Evolutionary conservation across 2,888 invertebrate species (phyloP).

Genomic region (Pycnomerus fuliginosus): DNA sequence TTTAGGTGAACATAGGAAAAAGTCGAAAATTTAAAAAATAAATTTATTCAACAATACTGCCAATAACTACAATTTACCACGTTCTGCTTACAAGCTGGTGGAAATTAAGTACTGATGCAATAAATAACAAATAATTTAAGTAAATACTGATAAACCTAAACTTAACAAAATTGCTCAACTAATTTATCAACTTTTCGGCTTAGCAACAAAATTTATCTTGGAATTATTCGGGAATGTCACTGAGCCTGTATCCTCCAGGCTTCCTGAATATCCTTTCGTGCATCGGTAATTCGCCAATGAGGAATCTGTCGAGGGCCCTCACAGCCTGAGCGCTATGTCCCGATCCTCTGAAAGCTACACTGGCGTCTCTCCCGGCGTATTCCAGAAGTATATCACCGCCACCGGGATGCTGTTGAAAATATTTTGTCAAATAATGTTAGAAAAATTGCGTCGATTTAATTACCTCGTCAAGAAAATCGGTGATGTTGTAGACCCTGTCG

Average conservation of each 20-base stretch:
- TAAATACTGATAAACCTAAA: no score
- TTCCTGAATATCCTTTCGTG: constrained; percentile 72
- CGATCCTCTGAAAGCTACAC: constrained; percentile 75
- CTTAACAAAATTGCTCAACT: no score
- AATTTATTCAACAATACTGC: no score
- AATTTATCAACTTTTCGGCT: no score
- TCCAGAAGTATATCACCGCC: constrained; percentile 80
- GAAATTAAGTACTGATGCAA: no score
- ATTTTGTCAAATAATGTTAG: background rate
- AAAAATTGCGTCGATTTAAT: no score
- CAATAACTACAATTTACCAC: no score
- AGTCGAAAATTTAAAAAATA: no score
- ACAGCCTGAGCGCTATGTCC: constrained; percentile 72
- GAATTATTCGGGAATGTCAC: constrained; percentile 57
- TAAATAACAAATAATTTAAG: no score
- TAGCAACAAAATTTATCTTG: no score
- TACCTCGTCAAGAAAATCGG: constrained; percentile 71
- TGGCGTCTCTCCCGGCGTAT: constrained; percentile 83
- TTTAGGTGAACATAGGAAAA: no score
- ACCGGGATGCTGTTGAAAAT: constrained; percentile 70
- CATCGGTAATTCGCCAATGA: constrained; percentile 74
- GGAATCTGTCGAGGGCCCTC: constrained; percentile 65
- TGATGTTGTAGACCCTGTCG: constrained; percentile 82
- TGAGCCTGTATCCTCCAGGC: constrained; percentile 60
- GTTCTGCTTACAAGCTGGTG: no score